Base-by-base conservation (phyloP, 2,888 invertebrate genomes). In the Cerastis leucographa region DNA sequence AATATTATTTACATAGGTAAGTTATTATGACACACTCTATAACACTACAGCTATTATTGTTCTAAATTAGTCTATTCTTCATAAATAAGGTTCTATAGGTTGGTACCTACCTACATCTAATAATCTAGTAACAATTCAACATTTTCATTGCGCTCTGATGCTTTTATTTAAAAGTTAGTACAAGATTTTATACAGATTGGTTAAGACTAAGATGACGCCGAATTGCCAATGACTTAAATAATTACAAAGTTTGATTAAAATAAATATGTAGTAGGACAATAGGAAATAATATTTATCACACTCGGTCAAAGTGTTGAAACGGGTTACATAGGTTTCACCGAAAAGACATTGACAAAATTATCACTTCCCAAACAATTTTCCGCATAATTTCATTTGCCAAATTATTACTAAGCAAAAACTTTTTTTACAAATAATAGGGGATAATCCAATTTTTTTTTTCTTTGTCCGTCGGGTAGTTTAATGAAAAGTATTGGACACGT, bases 191-290 rank as follows among this genome's bases (percentile, higher is more conserved):
- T 78, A 82, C 80, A 74, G 65, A 67, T 72, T 51, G 5, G 29
- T 61, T 61, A 74, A 65, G 69, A 80, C 29, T 78, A 72, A 73
- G 69, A 81, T 90, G 89, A 89, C 90, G 72, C 89, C 90, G 76
- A 90, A 92, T 94, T 94, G 93, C 93, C 94, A 94, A 94, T 94
- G 93, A 94, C 93, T 92, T 77, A 71, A 79, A 51, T 22, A 70
- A 42, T 62, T n/a, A 40, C 19, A 51, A 14, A 65, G 8, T 56
- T 46, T 17, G 7, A 70, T 46, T 62, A 75, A 49, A 73, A 68
- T 80, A 79, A 51, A 19, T 46, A 51, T 8, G 1, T 40, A 35
- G 1, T 19, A 59, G 9, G 19, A 19, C 17, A 29, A 19, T 29
- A 61, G 35, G 35, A 19, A 0, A 54, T 19, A 22, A 11, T 35